Percentiles rank a stretch among this genome's conserved stretches.
phyloP scores from a whole-genome alignment of 2,888 invertebrate species.

The Tenthredo mesomela region DNA sequence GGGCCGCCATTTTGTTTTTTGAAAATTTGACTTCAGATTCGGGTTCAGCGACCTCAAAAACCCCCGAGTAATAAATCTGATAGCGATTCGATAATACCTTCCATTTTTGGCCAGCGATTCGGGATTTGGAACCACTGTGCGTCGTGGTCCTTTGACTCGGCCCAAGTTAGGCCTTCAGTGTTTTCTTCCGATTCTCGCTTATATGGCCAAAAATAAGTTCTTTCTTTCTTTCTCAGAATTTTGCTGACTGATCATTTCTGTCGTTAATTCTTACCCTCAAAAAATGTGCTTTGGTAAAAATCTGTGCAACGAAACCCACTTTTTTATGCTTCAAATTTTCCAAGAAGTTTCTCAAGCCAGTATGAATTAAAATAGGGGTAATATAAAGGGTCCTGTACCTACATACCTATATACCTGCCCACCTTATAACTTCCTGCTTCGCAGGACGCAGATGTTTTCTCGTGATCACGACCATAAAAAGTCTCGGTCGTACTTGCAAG shows the following conservation, averaged over 20 bases:
- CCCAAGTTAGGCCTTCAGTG: background rate
- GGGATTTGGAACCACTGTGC: too few relatives aligned
- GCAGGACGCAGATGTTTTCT: conserved; percentile 70
- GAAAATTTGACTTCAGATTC: too few relatives aligned
- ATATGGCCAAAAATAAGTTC: too few relatives aligned
- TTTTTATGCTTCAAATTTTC: background rate
- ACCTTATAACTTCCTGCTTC: background rate
- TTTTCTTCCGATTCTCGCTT: too few relatives aligned
- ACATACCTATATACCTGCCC: too few relatives aligned
- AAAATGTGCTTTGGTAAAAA: too few relatives aligned
- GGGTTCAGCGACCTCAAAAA: too few relatives aligned
- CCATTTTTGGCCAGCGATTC: too few relatives aligned
- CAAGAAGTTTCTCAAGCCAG: background rate
- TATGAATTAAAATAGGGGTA: background rate
- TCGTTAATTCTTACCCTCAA: background rate
- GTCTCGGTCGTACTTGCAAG: conserved; percentile 54
- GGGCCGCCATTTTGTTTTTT: too few relatives aligned
- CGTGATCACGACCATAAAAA: conserved; percentile 69
- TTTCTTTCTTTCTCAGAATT: background rate
- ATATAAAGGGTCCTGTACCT: background rate
- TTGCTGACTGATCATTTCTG: background rate
- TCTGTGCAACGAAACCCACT: too few relatives aligned
- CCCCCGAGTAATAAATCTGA: too few relatives aligned
- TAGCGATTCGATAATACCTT: too few relatives aligned
- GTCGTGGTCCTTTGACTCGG: background rate